Base-by-base conservation (phyloP, 2,888 invertebrate species). In the Carpatolechia fugitivella region DNA sequence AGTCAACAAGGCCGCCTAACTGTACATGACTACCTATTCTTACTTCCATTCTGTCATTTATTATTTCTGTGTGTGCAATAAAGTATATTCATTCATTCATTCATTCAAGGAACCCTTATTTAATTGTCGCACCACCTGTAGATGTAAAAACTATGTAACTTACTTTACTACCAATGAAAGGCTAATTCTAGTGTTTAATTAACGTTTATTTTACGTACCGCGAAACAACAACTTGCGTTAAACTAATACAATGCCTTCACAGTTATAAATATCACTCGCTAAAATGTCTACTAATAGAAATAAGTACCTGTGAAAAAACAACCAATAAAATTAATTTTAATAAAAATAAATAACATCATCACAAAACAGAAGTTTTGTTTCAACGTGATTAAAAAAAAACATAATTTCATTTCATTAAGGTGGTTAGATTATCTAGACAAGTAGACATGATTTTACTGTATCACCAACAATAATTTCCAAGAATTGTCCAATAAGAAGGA, bases 221-320 rank as follows among this genome's bases (percentile, higher is more conserved):
- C 68, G 77, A 73, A 76, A 78, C 69, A 76, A 73, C 68, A 68
- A 68, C 70, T 74, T 70, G 74, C 69, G 72, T 35, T 49, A 35
- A 16, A 30, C 70, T 71, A 74, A 72, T 71, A 75, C 66, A 74
- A 73, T 64, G 73, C 72, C 68, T 76, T 78, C 70, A 76, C 74
- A 76, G 70, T 66, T 73, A 18, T 73, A 72, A 29, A 72, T 69
- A 73, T 71, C 72, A 72, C 71, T 68, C 18, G 7, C 16, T 18
- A 40, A 72, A 33, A 29, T 38, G n/a, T 48, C 52, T 52, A 56
- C 54, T 53, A 59, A 38, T 50, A 52, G 33, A 14, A 47, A 24
- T 8, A 31, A 50, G 47, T 56, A 58, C 49, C 54, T 52, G 50
- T 51, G 54, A 55, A 46, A 57, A 52, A 46, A 33, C 47, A 16